Conservation (phyloP, 92 coral and sea anemone species). For the Paragorgia papillata region DNA sequence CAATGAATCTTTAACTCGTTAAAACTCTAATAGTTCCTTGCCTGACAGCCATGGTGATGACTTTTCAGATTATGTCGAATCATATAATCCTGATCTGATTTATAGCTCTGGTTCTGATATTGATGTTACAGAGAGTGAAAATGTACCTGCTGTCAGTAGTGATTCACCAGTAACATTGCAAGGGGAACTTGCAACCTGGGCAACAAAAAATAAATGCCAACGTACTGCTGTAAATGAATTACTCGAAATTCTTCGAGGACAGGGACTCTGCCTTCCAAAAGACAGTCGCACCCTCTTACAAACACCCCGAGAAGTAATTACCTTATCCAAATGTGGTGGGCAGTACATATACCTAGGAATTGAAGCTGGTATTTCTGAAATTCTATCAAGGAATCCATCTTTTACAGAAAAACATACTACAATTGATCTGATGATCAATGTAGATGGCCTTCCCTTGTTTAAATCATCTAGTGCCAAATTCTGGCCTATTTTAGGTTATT, state of each 20-base stretch:
- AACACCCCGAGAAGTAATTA: background rate
- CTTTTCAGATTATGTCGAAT: no score
- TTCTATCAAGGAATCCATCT: conserved; percentile 1
- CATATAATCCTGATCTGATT: no score
- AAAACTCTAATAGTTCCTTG: no score
- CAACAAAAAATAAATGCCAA: conserved; percentile 3
- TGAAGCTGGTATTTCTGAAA: conserved; percentile 6
- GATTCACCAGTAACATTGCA: background rate
- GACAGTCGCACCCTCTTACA: conserved; percentile 13
- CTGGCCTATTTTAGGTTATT: conserved; percentile 22
- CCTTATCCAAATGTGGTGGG: conserved; percentile 3
- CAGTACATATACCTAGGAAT: conserved; percentile 29
- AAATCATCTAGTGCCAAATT: conserved; percentile 16
- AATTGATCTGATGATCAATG: conserved; percentile 20
- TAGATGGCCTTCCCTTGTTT: conserved; percentile 22
- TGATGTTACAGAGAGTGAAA: background rate
- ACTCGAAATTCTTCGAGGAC: background rate
- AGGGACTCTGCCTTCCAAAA: conserved; percentile 19
- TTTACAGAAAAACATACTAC: background rate
- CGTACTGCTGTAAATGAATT: conserved; percentile 13
- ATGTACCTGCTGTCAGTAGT: background rate
- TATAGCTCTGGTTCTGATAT: background rate
- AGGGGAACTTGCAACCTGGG: conserved; percentile 17
- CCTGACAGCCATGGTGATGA: no score
- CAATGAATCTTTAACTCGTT: no score